These are phyloP conservation scores for Blomia tropicalis DNA, from an alignment of 2,888 invertebrate genomes.

Conservation along the genomic window DNA sequence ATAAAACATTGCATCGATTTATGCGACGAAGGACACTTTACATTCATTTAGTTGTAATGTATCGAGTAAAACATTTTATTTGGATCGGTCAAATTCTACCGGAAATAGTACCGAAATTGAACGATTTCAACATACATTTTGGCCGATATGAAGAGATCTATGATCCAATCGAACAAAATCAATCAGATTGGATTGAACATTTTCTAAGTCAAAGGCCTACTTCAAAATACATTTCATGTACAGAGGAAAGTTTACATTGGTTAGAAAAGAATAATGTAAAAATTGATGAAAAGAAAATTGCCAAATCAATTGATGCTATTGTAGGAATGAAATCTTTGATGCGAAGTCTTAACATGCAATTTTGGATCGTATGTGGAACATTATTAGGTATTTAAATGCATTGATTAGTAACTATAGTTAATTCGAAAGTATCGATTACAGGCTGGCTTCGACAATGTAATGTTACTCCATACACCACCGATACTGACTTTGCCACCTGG, in stretches of 20 bases:
- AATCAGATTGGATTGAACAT: not conserved
- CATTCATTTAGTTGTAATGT: not conserved
- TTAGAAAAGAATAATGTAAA: conserved; percentile 1
- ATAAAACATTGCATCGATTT: too few species aligned
- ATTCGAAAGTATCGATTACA: too few species aligned
- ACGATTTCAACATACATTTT: not conserved
- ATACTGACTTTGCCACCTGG: conserved; percentile 28
- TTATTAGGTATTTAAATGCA: conserved; percentile 23
- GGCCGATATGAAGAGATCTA: conserved; percentile 13
- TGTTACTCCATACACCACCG: conserved; percentile 28
- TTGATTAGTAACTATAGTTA: not conserved
- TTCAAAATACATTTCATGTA: conserved; percentile 26
- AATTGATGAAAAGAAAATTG: not conserved
- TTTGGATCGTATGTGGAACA: conserved; percentile 27
- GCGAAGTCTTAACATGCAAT: conserved; percentile 18
- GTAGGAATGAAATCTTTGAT: conserved; percentile 23
- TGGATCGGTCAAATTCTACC: conserved; percentile 10
- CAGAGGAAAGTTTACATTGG: conserved; percentile 3
- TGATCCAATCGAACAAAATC: conserved; percentile 1
- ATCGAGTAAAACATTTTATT: conserved; percentile 3
- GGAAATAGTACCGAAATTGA: not conserved
- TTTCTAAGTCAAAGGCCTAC: conserved; percentile 24
- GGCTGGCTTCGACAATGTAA: conserved; percentile 28
- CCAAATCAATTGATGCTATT: not conserved
- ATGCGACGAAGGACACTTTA: not conserved